phyloP scores from a whole-genome alignment of 2,797 vertebrate genomes.

The Steatocranus sp. region DNA sequence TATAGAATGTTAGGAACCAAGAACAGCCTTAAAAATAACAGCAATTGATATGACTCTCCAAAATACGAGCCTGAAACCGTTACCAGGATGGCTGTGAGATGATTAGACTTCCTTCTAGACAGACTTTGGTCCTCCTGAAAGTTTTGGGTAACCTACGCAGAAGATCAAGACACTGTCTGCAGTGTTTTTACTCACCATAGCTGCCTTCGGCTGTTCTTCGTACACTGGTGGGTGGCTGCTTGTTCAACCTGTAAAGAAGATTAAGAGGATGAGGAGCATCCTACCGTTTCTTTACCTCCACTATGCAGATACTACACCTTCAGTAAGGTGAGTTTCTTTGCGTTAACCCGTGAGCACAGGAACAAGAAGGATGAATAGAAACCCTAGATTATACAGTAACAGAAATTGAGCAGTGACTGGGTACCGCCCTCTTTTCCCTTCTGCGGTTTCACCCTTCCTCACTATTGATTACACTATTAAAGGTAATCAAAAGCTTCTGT shows the following conservation, averaged over 20 bases:
- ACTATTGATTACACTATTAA: neutral
- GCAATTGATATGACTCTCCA: neutral
- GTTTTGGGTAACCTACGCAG: neutral
- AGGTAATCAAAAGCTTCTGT: constrained; percentile 19
- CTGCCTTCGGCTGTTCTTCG: constrained; percentile 47
- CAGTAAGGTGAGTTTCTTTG: neutral
- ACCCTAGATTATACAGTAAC: rapidly evolving
- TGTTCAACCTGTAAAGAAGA: constrained; percentile 9
- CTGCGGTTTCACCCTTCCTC: neutral
- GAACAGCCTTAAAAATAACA: neutral
- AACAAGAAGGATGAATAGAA: neutral
- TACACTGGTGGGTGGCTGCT: neutral
- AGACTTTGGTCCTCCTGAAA: neutral
- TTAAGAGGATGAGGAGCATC: neutral
- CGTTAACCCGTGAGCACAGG: neutral
- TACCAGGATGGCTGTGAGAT: neutral
- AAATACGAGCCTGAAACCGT: neutral
- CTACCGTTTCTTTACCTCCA: neutral
- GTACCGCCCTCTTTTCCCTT: neutral
- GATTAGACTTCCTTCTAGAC: neutral
- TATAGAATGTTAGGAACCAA: neutral
- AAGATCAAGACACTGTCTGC: neutral
- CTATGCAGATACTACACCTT: neutral
- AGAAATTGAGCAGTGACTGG: neutral
- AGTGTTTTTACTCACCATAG: constrained; percentile 69